A percentile compares a stretch with the other conserved stretches of the same genome.
Evolutionary conservation across 1,140 invertebrate genomes (phyloP).

Genomic region (Berghia stephanieae): DNA sequence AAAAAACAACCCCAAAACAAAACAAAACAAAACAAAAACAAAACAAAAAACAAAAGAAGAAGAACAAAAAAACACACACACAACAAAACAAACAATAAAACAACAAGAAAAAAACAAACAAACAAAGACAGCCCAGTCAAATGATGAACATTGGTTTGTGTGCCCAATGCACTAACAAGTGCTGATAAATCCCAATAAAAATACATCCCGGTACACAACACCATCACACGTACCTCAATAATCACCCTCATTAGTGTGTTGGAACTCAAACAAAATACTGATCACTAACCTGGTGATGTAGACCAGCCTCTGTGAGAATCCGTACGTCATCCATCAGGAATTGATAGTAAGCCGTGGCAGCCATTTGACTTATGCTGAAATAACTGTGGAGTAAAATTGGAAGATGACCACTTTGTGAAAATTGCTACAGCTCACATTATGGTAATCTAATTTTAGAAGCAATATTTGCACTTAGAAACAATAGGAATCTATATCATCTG

Average conservation of each 20-base stretch:
- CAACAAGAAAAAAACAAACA: conserved; percentile 8
- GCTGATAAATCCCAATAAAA: too few species aligned
- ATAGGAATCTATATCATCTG: too few species aligned
- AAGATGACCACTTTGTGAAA: too few species aligned
- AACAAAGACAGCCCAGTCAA: neutral
- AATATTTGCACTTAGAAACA: too few species aligned
- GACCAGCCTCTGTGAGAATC: conserved; percentile 26
- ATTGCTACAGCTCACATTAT: too few species aligned
- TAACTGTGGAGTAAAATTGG: conserved; percentile 16
- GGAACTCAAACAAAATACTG: neutral
- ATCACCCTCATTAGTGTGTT: neutral
- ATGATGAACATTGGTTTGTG: neutral
- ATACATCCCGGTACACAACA: too few species aligned
- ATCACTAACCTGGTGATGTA: conserved; percentile 9
- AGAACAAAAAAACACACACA: neutral
- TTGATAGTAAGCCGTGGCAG: conserved; percentile 49
- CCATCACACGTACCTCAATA: too few species aligned
- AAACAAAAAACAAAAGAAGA: neutral
- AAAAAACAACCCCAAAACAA: neutral
- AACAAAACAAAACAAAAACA: neutral
- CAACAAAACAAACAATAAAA: conserved; percentile 10
- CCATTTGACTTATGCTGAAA: conserved; percentile 48
- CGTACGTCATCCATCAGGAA: conserved; percentile 54
- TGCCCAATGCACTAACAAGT: too few species aligned
- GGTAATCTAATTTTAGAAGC: too few species aligned